Evolutionary conservation across 2,113 vertebrate species (phyloP), one percentile per base, ranked within the genome.

Genomic region (Vicugna pacos): DNA sequence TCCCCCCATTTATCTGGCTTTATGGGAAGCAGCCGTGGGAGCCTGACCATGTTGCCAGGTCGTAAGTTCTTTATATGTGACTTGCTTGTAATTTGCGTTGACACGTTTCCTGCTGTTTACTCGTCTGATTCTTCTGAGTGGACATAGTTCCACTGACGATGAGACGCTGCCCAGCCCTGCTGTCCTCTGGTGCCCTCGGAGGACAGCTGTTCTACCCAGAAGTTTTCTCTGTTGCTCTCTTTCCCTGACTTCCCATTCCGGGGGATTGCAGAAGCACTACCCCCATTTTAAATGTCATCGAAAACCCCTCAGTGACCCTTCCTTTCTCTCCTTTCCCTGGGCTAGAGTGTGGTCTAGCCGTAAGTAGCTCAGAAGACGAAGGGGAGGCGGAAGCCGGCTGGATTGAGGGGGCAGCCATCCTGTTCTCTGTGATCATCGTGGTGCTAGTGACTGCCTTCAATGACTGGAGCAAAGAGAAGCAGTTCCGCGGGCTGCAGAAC

Each of bases 401-500:
- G 99, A 99, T 99, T 2, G 99, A 99, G 97, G 99, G 99, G 0
- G 99, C 99, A 0, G 99, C 99, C 95, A 99, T 99, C 98, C 96
- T 99, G 8, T 99, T 99, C 95, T 99, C 99, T 0, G 99, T 99
- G 92, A 99, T 99, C 97, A 99, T 99, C 0, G 99, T 99, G 97
- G 99, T 99, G 64, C 98, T 99, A 88, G 99, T 99, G 97, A 99
- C 99, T 0, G 99, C 99, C 38, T 99, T 99, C 98, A 99, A 99
- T 2, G 99, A 99, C 54, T 99, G 99, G 99, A 99, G 99, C 98
- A 99, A 99, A 87, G 99, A 99, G 98, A 99, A 99, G 97, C 99
- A 99, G 77, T 99, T 99, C 98, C 99, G 99, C 0, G 99, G 99
- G 1, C 99, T 99, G 12, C 99, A 99, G 98, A 99, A 98, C 96